These are phyloP conservation scores for Patella depressa DNA, from an alignment of 2,888 invertebrate genomes.

Conservation along the genomic window DNA sequence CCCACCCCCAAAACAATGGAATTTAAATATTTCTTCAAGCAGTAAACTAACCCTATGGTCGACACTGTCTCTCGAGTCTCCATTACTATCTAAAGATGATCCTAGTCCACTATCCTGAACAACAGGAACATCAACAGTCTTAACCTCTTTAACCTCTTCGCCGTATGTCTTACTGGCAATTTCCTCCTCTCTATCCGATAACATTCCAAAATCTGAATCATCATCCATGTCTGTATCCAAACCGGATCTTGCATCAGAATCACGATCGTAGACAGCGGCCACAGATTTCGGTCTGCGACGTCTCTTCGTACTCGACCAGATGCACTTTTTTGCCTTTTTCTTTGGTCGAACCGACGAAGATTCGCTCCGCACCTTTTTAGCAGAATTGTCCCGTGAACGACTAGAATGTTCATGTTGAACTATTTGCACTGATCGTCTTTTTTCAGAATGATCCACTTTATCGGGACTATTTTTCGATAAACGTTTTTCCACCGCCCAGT, in stretches of 20 bases:
- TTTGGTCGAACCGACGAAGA: conserved; percentile 14
- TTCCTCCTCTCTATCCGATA: conserved; percentile 8
- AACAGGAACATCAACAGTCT: conserved; percentile 15
- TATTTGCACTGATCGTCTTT: background rate
- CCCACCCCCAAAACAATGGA: too few species aligned
- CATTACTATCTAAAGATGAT: conserved; percentile 61
- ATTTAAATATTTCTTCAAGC: too few species aligned
- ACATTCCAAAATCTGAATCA: conserved; percentile 23
- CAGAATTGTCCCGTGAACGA: conserved; percentile 10
- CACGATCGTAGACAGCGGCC: background rate
- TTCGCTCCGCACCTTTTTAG: conserved; percentile 15
- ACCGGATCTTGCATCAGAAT: conserved; percentile 11
- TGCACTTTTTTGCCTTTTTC: conserved; percentile 33
- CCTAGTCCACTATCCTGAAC: conserved; percentile 58
- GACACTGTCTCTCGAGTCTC: conserved; percentile 61
- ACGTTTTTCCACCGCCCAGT: conserved; percentile 34
- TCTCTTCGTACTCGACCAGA: conserved; percentile 29
- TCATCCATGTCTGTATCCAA: conserved; percentile 24
- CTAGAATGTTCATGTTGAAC: background rate
- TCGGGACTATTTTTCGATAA: conserved; percentile 13
- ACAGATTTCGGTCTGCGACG: conserved; percentile 23
- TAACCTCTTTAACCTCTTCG: background rate
- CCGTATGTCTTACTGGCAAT: background rate
- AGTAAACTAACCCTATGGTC: conserved; percentile 39
- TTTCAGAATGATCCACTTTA: background rate